Base-by-base conservation (phyloP, 2,113 vertebrate species). In the Stercorarius parasiticus region DNA sequence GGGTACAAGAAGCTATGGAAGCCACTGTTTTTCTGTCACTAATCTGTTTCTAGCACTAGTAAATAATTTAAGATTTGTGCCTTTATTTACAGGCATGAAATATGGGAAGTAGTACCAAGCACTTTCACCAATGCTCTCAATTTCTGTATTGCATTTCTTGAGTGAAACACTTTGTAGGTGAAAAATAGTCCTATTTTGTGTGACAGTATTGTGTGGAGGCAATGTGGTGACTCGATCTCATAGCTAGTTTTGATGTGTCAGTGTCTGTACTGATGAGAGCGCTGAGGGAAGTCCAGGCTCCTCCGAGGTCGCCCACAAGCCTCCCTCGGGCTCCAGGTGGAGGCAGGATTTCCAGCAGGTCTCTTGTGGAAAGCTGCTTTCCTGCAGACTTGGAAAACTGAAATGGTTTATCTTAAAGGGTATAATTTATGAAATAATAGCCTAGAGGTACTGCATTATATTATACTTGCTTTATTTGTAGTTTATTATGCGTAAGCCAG, bases 321-420 rank as follows among this genome's bases (percentile, higher is more conserved):
- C 30, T 71, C 38, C n/a, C 69, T 82, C 0, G 10, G 56, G 34
- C 43, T 47, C 30, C 69, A 21, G 34, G 14, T 36, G 0, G 0
- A 76, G 34, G 36, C 27, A 82, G 49, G 47, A 47, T 61, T 94
- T 86, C 90, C 56, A 71, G n/a, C 27, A 86, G 69, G 13, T 78
- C 72, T 43, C 6, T 9, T 34, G 73, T n/a, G 32, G 55, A 62
- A 78, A 82, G 59, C 50, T 73, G 66, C 67, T 81, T 49, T 80
- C 43, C 79, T 86, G 22, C 9, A 50, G 38, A 58, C n/a, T 59
- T 42, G n/a, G 12, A 59, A 90, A 88, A 67, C 25, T 10, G 38
- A 25, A 88, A 49, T 56, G 21, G 21, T 67, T 11, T 61, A 6
- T 5, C 77, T 84, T 74, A 23, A n/a, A 83, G 67, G 8, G 11